Evolutionary conservation across 1,140 invertebrate species (phyloP), one percentile per base, ranked within the genome.

Genomic region (Saccostrea cuccullata): DNA sequence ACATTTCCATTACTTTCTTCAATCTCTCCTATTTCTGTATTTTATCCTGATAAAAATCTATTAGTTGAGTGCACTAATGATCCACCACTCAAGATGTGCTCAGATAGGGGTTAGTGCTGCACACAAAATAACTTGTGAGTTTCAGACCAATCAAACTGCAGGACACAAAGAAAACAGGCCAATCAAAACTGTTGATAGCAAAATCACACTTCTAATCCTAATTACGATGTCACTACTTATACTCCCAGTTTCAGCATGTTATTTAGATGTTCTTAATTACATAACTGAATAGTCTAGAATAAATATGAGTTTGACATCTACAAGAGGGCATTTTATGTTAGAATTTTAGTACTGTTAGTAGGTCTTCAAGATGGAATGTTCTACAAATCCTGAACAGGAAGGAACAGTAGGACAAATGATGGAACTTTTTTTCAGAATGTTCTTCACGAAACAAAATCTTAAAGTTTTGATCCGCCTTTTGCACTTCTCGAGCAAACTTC

Each of bases 311-410:
- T 73, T 73, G 26, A 13, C 30, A 15, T 64, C 58, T 20, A 64
- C 47, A 64, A n/a, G 15, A 6, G n/a, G 5, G n/a, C 58, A 64
- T 73, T 73, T 73, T 73, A 23, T 73, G 70, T 73, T 73, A 73
- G 70, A 73, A 73, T 73, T 73, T 73, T 73, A 73, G 70, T 73
- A 73, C 70, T 73, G 70, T 73, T 73, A 73, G 70, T 73, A 73
- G 30, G 26, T 73, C 70, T 73, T 30, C 30, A 30, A 26, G 15
- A 47, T 12, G 26, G 17, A 60, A 60, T 60, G 6, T 36, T 60
- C 58, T n/a, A n/a, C 15, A 64, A 47, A 47, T 47, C 47, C 9
- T 47, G 47, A 47, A 1, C 47, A 47, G 47, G 47, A 47, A 47
- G 47, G 47, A 47, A 47, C 47, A 47, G 5, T 47, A 47, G 47